Percentiles rank a stretch among this genome's conserved stretches.
Evolutionary conservation across 2,113 vertebrate genomes (phyloP).

Genomic region (Stomatorhinus ivindoensis): DNA sequence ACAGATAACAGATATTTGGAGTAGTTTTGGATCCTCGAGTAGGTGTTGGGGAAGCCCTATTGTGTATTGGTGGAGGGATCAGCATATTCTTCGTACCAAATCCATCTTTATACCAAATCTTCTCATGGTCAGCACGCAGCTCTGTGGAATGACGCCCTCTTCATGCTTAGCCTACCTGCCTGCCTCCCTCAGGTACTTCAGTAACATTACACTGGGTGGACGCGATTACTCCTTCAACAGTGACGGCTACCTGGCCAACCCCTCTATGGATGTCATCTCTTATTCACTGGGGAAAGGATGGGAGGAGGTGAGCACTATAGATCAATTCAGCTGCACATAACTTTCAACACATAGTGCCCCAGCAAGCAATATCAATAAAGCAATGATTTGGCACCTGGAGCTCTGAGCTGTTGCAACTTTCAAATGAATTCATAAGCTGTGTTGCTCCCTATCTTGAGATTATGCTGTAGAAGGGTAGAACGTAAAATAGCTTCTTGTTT

Average conservation of each 20-base stretch:
- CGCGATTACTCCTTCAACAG: conserved; percentile 90
- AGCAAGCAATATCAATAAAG: background rate
- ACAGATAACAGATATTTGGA: background rate
- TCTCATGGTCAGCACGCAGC: background rate
- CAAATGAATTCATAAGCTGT: background rate
- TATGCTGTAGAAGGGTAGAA: background rate
- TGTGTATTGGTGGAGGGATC: background rate
- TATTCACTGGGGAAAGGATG: conserved; percentile 79
- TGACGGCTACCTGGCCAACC: conserved; percentile 87
- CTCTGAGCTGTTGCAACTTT: background rate
- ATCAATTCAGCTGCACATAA: conserved; percentile 1
- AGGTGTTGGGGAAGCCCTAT: background rate
- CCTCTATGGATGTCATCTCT: conserved; percentile 84
- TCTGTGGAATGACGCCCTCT: background rate
- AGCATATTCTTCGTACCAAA: background rate
- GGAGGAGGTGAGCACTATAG: conserved; percentile 78
- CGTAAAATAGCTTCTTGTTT: background rate
- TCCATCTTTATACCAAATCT: background rate
- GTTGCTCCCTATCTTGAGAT: background rate
- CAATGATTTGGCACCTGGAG: background rate
- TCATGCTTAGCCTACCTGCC: conserved; percentile 1
- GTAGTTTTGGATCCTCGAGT: background rate
- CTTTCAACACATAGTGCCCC: background rate
- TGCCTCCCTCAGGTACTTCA: conserved; percentile 71
- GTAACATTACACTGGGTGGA: conserved; percentile 85